Evolutionary conservation across 2,888 invertebrate genomes (phyloP).

Genomic region (Drosophila monieri): DNA sequence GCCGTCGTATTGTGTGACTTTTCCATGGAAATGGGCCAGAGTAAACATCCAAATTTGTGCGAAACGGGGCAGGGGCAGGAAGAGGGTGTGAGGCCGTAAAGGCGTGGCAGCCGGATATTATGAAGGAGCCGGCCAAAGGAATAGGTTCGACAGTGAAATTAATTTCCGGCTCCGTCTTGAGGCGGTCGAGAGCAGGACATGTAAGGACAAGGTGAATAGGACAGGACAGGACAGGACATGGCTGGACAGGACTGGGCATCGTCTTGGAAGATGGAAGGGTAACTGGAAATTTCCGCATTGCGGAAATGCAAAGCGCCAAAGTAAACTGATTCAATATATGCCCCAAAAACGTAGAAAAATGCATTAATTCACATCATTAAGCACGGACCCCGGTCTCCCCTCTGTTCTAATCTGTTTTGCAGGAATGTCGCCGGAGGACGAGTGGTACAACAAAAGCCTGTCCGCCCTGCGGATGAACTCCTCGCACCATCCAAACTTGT

Average conservation of each 20-base stretch:
- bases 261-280: background rate
- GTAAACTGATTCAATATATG: conserved; percentile 39
- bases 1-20: conserved; percentile 4
- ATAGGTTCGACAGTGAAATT: conserved; percentile 16
- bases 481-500: conserved; percentile 96
- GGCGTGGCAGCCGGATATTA: conserved; percentile 19
- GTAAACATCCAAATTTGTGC: background rate
- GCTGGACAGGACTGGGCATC: background rate
- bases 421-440: conserved; percentile 97
- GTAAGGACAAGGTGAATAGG: background rate
- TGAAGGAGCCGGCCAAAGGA: conserved; percentile 11
- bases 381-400: background rate
- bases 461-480: conserved; percentile 98
- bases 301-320: conserved; percentile 53
- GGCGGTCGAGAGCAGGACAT: conserved; percentile 2
- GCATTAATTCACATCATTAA: conserved; percentile 1
- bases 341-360: conserved; percentile 8
- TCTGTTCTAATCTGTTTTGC: conserved; percentile 62
- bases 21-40: background rate
- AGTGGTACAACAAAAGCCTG: conserved; percentile 99
- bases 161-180: conserved; percentile 21
- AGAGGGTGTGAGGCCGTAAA: background rate
- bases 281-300: conserved; percentile 44
- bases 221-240: background rate
- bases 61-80: background rate